A percentile compares a stretch with the other conserved stretches of the same genome.
phyloP scores from a whole-genome alignment of 2,113 vertebrate genomes.

The Nothobranchius kuhntae region DNA sequence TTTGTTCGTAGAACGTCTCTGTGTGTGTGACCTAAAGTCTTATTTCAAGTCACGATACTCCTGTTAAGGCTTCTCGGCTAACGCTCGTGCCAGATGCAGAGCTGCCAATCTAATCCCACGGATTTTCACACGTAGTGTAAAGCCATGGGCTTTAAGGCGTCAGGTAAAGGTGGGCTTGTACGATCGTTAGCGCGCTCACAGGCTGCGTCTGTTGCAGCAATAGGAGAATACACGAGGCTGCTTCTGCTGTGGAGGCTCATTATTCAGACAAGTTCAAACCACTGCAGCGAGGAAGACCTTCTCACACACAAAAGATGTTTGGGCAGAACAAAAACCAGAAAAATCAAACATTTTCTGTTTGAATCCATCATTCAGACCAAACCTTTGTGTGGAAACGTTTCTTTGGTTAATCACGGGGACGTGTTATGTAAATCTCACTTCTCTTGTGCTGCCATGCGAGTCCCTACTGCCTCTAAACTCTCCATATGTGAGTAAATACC shows the following conservation, averaged over 20 bases:
- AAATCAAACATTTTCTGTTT: too few species aligned
- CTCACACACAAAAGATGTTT: too few species aligned
- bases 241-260: neutral
- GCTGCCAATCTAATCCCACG: too few species aligned
- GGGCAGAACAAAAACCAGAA: too few species aligned
- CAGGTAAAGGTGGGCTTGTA: slow-evolving; percentile 14
- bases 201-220: slow-evolving; percentile 1
- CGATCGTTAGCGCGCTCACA: neutral
- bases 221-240: neutral
- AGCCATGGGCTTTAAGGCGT: slow-evolving; percentile 10
- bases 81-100: too few species aligned
- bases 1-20: neutral
- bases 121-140: slow-evolving; percentile 21
- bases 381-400: too few species aligned
- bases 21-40: slow-evolving; percentile 2
- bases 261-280: slow-evolving; percentile 18
- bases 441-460: too few species aligned
- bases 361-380: too few species aligned
- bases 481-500: too few species aligned
- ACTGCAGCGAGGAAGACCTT: neutral
- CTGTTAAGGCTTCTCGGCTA: slow-evolving; percentile 19
- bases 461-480: too few species aligned
- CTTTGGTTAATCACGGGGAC: too few species aligned
- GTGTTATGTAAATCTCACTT: too few species aligned
- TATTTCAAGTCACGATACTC: slow-evolving; percentile 31